Base-by-base conservation (phyloP, 1,140 invertebrate genomes). In the Psilanteris sp. region DNA sequence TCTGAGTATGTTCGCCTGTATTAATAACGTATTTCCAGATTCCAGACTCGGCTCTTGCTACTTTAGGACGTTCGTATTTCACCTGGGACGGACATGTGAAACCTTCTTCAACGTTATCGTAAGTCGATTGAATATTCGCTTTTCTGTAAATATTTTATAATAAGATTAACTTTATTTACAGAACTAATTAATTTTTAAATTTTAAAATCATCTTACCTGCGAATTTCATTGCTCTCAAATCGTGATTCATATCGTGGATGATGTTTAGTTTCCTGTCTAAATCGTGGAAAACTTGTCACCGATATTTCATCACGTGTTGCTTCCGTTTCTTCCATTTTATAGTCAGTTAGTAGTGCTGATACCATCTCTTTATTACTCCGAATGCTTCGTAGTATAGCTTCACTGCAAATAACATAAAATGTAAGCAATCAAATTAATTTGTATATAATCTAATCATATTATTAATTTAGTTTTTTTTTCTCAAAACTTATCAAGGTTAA, bases 1-100 rank as follows among this genome's bases (percentile, higher is more conserved):
- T 96, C 84, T 96, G 95, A 0, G 94, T 95, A 78, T 96, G 94
- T 52, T 95, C 93, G 0, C 92, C 94, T 0, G 94, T 94, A 72
- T 96, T 96, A 29, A 96, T 94, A 62, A 96, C 94, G 75, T 93
- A 96, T 78, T 96, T 96, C 95, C 95, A 96, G 62, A 93, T 90
- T 0, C 94, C 94, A 9, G 92, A 93, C 14, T 93, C 95, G 1
- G 94, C 94, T 66, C 93, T 90, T 0, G 94, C 95, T 68, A 95
- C 90, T 83, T 96, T 95, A 0, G 95, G 94, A 24, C 93, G 89
- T 0, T 93, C 95, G 79, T 95, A 95, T 67, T 93, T 93, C n/a
- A 96, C 92, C 24, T 92, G 92, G n/a, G 93, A 94, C 0, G 93
- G 93, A 82, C 95, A 96, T 81, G 96, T 93, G 81, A 91, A 94